Conservation (phyloP, 2,797 vertebrate genomes). For the Schizopygopsis malacanthus region DNA sequence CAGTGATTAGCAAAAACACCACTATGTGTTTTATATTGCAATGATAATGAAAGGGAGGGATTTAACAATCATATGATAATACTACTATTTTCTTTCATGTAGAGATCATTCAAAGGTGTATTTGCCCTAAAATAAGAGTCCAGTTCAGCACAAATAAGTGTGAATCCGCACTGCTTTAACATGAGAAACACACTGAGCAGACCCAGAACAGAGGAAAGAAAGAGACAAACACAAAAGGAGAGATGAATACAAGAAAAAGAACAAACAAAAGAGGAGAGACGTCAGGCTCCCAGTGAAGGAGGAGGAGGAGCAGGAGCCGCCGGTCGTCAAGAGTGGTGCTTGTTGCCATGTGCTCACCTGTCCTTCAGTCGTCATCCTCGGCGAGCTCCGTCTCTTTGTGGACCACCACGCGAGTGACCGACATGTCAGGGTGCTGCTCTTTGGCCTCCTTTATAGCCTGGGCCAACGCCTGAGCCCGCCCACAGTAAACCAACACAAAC, state of each 20-base stretch:
- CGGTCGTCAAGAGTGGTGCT: not conserved
- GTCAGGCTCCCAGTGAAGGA: not conserved
- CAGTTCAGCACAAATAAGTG: not conserved
- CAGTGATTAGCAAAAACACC: not conserved
- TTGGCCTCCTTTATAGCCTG: conserved; percentile 99
- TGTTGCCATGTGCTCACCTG: conserved; percentile 66
- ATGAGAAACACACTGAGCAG: not conserved
- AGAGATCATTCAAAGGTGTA: not conserved
- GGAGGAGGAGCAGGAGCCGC: not conserved
- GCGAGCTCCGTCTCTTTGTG: conserved; percentile 97
- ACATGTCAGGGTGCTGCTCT: conserved; percentile 99
- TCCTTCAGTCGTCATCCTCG: conserved; percentile 86
- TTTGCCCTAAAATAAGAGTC: not conserved
- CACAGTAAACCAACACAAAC: conserved; percentile 59
- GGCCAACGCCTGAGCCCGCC: conserved; percentile 87
- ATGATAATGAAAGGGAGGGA: not conserved
- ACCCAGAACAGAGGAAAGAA: not conserved
- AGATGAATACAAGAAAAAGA: not conserved
- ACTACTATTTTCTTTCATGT: not conserved
- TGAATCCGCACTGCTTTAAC: not conserved
- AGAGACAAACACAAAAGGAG: conserved; percentile 18
- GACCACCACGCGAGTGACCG: conserved; percentile 97
- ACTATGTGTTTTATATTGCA: not conserved
- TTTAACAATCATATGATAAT: not conserved
- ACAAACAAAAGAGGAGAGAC: not conserved